Percentiles rank a stretch among this genome's conserved stretches.
Evolutionary conservation across 2,797 vertebrate genomes (phyloP).

Genomic region (Poecilia gillii): DNA sequence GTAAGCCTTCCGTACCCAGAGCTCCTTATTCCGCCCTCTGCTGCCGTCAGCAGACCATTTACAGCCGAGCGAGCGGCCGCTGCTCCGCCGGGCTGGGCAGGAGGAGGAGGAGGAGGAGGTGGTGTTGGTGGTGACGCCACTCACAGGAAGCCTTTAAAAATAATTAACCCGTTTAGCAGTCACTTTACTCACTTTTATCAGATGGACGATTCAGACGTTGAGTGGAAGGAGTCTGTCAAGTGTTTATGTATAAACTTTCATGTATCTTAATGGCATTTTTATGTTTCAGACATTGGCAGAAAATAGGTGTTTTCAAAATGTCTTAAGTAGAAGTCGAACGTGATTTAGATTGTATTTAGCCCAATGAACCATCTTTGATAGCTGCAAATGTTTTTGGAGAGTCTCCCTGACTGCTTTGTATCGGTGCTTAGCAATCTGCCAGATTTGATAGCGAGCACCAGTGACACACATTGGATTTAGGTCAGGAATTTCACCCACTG

Average conservation of each 20-base stretch:
- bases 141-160: slow-evolving; percentile 2
- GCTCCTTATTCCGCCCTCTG: slow-evolving; percentile 56
- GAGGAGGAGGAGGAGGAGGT: neutral
- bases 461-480: neutral
- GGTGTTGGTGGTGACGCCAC: slow-evolving; percentile 37
- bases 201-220: too few relatives aligned
- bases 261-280: neutral
- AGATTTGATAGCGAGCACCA: neutral
- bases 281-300: neutral
- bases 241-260: neutral
- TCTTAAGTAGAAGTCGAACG: neutral
- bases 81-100: neutral
- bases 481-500: neutral
- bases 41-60: slow-evolving; percentile 16
- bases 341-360: neutral
- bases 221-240: neutral
- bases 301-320: neutral
- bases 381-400: neutral
- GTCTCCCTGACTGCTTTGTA: neutral
- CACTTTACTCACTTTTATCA: neutral
- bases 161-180: neutral
- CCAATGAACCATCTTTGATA: neutral
- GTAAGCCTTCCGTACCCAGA: slow-evolving; percentile 17
- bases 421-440: neutral
- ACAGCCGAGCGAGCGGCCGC: slow-evolving; percentile 21